Evolutionary conservation across 1,140 invertebrate genomes (phyloP), one percentile per base, ranked within the genome.

Genomic region (Drosophila setifemur): DNA sequence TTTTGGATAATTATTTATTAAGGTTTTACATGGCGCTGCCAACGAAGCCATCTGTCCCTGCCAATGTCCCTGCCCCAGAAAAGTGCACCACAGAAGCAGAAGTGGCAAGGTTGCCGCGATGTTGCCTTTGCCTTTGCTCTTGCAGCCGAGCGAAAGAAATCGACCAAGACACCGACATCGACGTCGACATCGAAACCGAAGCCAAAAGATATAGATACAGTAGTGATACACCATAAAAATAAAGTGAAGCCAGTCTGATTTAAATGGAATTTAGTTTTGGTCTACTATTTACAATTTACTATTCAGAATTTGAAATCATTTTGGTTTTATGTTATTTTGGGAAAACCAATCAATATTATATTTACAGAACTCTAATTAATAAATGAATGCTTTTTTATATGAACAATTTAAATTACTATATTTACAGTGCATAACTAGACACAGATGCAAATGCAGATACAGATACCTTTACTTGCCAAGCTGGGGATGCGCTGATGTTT

Each of bases 1-100:
- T 60, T 47, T 63, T 60, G 29, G 39, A 45, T 63, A 63, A 63
- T 63, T 60, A 63, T 63, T 60, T 60, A 60, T 63, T 63, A 45
- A 63, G 39, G 58, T 60, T 63, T 63, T 47, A 45, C 58, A 60
- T 44, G 19, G 40, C 19, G 23, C 16, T 25, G n/a, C 9, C 31
- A 53, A 18, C 33, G 48, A 23, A 16, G 23, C 33, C 21, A 54
- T 54, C 48, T 39, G 40, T 60, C 53, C 19, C 33, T 4, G 48
- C 54, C 54, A 31, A 16, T 58, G 54, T 39, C 55, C 55, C 54
- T 60, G 58, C 37, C 58, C 40, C 54, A 63, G 21, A 63, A 63
- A 58, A 26, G 16, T 44, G 42, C 42, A 12, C n/a, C 8, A 58
- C 7, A 19, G 37, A 18, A 8, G 23, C 52, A 44, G 23, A 14